Base-by-base conservation (phyloP, 2,797 vertebrate species). In the Sebastes itinus region DNA sequence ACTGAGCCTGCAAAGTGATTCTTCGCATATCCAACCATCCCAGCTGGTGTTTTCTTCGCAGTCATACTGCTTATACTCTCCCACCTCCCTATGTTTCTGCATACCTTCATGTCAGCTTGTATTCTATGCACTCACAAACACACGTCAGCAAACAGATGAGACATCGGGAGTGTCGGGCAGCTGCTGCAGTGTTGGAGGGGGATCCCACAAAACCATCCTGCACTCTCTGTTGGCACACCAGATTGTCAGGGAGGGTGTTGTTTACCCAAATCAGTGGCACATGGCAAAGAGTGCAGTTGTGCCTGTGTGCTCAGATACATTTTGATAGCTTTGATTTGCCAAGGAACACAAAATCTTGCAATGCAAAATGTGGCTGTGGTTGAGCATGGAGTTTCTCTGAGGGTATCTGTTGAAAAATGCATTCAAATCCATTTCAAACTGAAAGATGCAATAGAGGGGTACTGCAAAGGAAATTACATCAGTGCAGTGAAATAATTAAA, bases 41-140 rank as follows among this genome's bases (percentile, higher is more conserved):
- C 83, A 92, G 88, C 84, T 84, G 77, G 77, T 86, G 75, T 84
- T 85, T 89, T 59, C 75, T 68, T 80, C n/a, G 60, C 68, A 69
- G 60, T 61, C 73, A 73, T 18, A 60, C 71, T 75, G 77, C 84
- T 82, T 82, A 77, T 80, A 76, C 64, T 76, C 70, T 82, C 68
- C 65, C 61, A 77, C 67, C 75, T 83, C 60, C 54, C 54, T 28
- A 46, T 79, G 75, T 81, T 88, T 83, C 82, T 80, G 61, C 46
- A 72, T 71, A 80, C 75, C 18, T 8, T 72, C 58, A 62, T 67
- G 42, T 87, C 83, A 81, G 76, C 63, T 75, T 75, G 63, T 60
- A 85, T 52, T 61, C 67, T 22, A 67, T 42, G 16, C 32, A 65
- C 62, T 49, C 64, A 11, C 35, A 64, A 13, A 74, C 42, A 68